Evolutionary conservation across 2,113 vertebrate species (phyloP), one percentile per base, ranked within the genome.

Genomic region (Pandion haliaetus): DNA sequence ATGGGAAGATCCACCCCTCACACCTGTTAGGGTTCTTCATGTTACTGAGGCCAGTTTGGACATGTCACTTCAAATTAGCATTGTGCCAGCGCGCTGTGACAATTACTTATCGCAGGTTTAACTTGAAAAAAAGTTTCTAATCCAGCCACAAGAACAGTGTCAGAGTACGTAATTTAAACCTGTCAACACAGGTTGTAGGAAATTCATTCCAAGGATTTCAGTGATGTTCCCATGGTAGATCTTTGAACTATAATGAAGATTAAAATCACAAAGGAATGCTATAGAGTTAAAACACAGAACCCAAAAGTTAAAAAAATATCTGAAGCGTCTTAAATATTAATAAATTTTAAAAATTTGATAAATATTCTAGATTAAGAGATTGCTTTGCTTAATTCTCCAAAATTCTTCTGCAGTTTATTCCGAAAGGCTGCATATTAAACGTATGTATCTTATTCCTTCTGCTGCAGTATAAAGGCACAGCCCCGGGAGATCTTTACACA

Each of bases 1-100:
- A 98, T 98, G 98, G 96, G 97, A 98, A 97, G 98, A 97, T 98
- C 97, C 98, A 98, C 98, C 98, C 98, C 98, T 98, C 98, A 99
- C 98, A 99, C 98, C 98, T 99, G 99, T 99, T 99, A 93, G 97
- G 98, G 90, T 98, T 97, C 98, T 98, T 98, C 98, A 98, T 98
- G 98, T 98, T 98, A 98, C 97, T 88, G 97, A 97, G 98, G 96
- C 95, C 97, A 97, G 98, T 98, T 97, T 97, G 98, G 97, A 98
- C 98, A 97, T 96, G 98, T 98, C 98, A 98, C 96, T 98, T 98
- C 97, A 97, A 98, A 99, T 99, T 98, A 99, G 97, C 96, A 95
- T 97, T 98, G 97, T 97, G 97, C 96, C 91, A 97, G 96, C 59
- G 96, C 77, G 93, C 98, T 98, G 98, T 98, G 98, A 98, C 98